A percentile compares a stretch with the other conserved stretches of the same genome.
These are phyloP conservation scores for Myotis daubentonii DNA, from an alignment of 2,797 vertebrate species.

Conservation along the genomic window DNA sequence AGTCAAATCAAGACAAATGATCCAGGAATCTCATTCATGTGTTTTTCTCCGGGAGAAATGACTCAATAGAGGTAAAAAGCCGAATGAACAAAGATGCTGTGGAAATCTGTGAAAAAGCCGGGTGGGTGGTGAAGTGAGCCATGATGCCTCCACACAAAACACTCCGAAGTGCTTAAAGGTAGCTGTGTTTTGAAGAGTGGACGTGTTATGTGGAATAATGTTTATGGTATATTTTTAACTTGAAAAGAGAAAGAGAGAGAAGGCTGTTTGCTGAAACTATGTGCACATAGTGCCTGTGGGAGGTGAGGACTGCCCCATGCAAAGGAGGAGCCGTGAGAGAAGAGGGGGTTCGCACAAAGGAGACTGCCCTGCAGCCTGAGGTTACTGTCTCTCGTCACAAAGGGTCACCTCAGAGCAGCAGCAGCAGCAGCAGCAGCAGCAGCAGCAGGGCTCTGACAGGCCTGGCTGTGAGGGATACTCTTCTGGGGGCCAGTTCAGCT, in stretches of 20 bases:
- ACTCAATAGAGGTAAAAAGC: background rate
- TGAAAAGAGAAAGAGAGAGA: conserved; percentile 18
- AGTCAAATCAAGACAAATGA: conserved; percentile 67
- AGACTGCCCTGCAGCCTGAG: background rate
- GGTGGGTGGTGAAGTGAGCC: background rate
- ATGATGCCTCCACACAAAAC: background rate
- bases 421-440: background rate
- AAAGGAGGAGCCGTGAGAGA: background rate
- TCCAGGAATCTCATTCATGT: conserved; percentile 17
- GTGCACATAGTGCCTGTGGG: background rate
- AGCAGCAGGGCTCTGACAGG: background rate
- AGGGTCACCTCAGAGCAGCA: background rate
- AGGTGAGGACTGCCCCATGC: background rate
- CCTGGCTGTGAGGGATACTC: background rate
- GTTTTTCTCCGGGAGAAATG: conserved; percentile 53
- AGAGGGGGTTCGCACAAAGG: background rate
- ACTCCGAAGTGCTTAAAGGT: background rate
- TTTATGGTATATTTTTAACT: conserved; percentile 32
- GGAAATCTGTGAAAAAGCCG: background rate
- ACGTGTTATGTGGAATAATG: background rate
- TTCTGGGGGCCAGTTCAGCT: background rate
- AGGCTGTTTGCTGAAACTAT: background rate
- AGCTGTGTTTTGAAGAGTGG: background rate
- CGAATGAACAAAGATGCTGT: background rate
- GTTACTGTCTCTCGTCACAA: background rate